Evolutionary conservation across 2,888 invertebrate genomes (phyloP).

Genomic region (Clunio marinus): DNA sequence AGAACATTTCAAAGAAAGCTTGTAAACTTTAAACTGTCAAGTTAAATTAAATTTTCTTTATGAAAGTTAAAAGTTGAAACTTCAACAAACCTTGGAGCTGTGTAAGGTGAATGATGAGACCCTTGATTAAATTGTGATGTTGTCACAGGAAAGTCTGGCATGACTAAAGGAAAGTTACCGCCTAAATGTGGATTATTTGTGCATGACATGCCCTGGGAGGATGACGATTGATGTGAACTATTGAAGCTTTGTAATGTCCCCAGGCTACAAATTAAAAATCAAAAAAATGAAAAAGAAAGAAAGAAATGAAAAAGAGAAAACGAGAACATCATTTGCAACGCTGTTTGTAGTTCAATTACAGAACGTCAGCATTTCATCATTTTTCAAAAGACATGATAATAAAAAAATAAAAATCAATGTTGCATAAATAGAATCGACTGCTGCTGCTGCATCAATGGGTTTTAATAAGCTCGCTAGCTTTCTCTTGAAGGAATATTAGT

Average conservation of each 20-base stretch:
- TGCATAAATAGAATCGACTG: too few species aligned
- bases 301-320: background rate
- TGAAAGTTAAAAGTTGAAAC: background rate
- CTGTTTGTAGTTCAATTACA: background rate
- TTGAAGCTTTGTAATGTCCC: constrained; percentile 48
- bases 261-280: constrained; percentile 15
- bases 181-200: constrained; percentile 61
- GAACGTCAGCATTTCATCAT: too few species aligned
- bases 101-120: constrained; percentile 83
- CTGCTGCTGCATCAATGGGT: too few species aligned
- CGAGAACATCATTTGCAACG: background rate
- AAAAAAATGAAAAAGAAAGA: background rate
- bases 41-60: too few species aligned
- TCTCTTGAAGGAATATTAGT: too few species aligned
- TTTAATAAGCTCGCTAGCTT: too few species aligned
- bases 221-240: constrained; percentile 43
- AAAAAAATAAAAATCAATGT: too few species aligned
- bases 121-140: constrained; percentile 60
- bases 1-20: too few species aligned
- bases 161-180: constrained; percentile 71
- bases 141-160: constrained; percentile 82
- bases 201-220: constrained; percentile 57
- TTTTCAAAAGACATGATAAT: too few species aligned
- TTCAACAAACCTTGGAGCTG: constrained; percentile 65
- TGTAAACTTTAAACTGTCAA: too few species aligned